Evolutionary conservation across 2,797 vertebrate genomes (phyloP), one percentile per base, ranked within the genome.

Genomic region (Eutrigla gurnardus): DNA sequence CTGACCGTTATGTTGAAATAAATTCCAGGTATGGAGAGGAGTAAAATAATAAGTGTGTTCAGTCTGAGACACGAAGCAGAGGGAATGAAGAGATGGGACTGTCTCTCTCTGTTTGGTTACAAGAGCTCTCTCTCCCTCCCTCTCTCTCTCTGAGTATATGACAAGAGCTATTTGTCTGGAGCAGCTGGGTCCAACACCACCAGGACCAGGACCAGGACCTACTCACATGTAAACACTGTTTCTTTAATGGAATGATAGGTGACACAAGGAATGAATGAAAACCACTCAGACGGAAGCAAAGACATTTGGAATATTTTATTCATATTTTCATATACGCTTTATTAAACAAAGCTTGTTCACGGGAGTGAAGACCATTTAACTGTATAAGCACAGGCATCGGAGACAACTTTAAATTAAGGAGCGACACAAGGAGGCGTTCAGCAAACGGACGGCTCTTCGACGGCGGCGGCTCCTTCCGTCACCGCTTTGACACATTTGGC

Each of bases 401-500:
- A 68, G 77, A 90, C 80, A 50, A 75, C 59, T 87, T 92, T 91
- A 93, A 92, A 82, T 92, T 88, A 89, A 61, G 18, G 52, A 78
- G 76, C 69, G 7, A 79, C 60, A 32, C 58, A 25, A 25, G 25
- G 25, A 5, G 7, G 12, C 0, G 39, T 91, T 96, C 89, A 99
- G 93, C 98, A 99, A 86, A 97, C 94, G 14, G 97, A 96, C 2
- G 97, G 97, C 70, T 99, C 98, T 1, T 99, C 97, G 14, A 99
- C 90, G 0, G 98, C 96, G 13, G 96, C 95, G 7, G 96, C 97
- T 76, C 97, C 98, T 89, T 99, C 97, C 2, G 97, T 98, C 74
- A 96, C 93, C 25, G 98, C 98, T 92, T 99, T 99, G 57, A 99
- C 96, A 85, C 98, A 99, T 86, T 99, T 99, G 40, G 98, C 98